These are phyloP conservation scores for Ooceraea biroi DNA, from an alignment of 1,140 invertebrate species.

Conservation along the genomic window DNA sequence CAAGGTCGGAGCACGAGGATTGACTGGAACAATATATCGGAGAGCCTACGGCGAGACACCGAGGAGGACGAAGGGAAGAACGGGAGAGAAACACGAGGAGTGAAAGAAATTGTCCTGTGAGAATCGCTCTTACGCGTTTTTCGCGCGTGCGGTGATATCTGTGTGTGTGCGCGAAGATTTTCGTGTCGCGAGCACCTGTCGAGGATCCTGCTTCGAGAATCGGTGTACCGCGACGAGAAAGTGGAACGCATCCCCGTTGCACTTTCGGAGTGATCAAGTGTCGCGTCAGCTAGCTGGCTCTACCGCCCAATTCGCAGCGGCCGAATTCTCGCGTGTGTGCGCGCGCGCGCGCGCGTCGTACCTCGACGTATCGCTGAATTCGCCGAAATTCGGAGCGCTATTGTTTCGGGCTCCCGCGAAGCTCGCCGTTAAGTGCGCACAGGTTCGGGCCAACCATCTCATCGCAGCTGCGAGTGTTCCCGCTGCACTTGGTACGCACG, in stretches of 20 bases:
- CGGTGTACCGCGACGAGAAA: background rate
- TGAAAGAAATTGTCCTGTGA: background rate
- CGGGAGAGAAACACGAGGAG: background rate
- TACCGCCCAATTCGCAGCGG: no score
- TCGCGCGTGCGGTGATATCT: conserved; percentile 6
- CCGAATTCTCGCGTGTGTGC: no score
- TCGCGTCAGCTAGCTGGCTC: background rate
- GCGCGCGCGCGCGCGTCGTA: background rate
- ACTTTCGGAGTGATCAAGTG: conserved; percentile 17
- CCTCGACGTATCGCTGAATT: background rate
- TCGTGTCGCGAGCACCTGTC: background rate
- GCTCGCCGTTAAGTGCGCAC: background rate
- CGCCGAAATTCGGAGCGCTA: background rate
- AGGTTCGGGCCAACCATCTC: background rate
- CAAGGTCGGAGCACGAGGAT: conserved; percentile 1
- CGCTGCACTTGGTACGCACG: background rate
- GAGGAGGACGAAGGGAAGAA: background rate
- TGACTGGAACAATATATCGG: background rate
- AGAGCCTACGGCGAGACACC: background rate
- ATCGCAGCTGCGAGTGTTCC: background rate
- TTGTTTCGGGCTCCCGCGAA: background rate
- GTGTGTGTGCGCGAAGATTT: background rate
- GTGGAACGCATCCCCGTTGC: background rate
- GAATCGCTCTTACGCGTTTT: conserved; percentile 5
- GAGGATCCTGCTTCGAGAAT: background rate